Evolutionary conservation across 2,888 invertebrate genomes (phyloP).

Genomic region (Allacma fusca): DNA sequence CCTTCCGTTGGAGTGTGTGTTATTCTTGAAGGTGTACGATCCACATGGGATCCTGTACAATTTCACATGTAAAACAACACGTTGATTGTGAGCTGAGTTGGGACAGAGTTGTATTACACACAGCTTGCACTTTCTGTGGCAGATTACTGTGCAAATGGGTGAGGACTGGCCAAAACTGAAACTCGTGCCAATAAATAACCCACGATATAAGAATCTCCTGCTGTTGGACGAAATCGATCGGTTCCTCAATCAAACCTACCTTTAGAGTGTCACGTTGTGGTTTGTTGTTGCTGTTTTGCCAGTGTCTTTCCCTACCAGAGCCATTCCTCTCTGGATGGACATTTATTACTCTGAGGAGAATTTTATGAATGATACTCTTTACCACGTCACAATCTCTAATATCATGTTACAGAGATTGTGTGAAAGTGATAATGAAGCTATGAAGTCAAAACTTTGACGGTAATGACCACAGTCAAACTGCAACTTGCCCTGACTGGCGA

Average conservation of each 20-base stretch:
- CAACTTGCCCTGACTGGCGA: neutral
- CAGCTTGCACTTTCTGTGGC: no score
- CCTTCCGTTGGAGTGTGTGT: no score
- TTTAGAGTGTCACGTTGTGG: neutral
- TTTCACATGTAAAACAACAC: no score
- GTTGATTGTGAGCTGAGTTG: no score
- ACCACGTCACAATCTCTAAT: neutral
- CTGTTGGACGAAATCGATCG: slow-evolving; percentile 23
- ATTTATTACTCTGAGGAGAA: neutral
- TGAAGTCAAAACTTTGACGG: neutral
- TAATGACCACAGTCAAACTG: slow-evolving; percentile 20
- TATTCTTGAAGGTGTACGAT: no score
- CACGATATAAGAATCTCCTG: slow-evolving; percentile 13
- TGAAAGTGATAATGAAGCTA: slow-evolving; percentile 37
- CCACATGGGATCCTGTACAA: no score
- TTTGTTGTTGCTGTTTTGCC: neutral
- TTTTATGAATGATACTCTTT: neutral
- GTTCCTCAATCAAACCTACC: slow-evolving; percentile 10
- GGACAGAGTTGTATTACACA: no score
- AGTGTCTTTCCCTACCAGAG: neutral
- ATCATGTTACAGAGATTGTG: neutral
- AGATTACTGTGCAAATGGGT: no score
- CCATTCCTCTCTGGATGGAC: neutral
- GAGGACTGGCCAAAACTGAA: neutral
- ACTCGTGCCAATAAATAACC: slow-evolving; percentile 35